These are phyloP conservation scores for Antheraea assamensis DNA, from an alignment of 2,888 invertebrate species.

Conservation along the genomic window DNA sequence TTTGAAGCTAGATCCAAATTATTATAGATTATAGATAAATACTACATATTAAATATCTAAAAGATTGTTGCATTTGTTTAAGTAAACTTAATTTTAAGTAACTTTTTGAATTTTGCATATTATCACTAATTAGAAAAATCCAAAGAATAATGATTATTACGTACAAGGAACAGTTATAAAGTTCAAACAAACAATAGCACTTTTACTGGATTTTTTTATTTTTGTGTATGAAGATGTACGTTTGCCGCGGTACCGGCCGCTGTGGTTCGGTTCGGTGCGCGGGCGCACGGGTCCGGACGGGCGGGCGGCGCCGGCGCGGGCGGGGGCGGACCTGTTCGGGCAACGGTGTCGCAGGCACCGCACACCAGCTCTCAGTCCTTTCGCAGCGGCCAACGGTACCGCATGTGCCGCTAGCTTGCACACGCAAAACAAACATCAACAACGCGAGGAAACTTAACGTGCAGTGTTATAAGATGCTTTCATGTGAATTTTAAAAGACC, in stretches of 20 bases:
- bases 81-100: neutral
- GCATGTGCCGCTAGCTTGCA: conserved; percentile 76
- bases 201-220: conserved; percentile 71
- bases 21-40: neutral
- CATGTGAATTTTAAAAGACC: conserved; percentile 71
- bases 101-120: neutral
- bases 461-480: conserved; percentile 78
- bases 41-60: neutral
- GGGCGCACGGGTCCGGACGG: conserved; percentile 61
- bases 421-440: conserved; percentile 72
- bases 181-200: conserved; percentile 59
- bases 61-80: neutral
- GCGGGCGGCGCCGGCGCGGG: conserved; percentile 63
- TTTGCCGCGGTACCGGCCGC: conserved; percentile 38
- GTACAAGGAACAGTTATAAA: conserved; percentile 20
- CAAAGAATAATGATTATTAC: neutral
- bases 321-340: conserved; percentile 79
- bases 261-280: conserved; percentile 46
- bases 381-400: conserved; percentile 80
- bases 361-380: conserved; percentile 77
- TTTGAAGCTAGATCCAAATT: neutral
- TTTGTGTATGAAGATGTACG: conserved; percentile 50
- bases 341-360: conserved; percentile 79
- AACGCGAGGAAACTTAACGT: conserved; percentile 74
- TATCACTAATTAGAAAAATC: neutral